These are phyloP conservation scores for Thaumetopoea pityocampa DNA, from an alignment of 1,140 invertebrate species.

Conservation along the genomic window DNA sequence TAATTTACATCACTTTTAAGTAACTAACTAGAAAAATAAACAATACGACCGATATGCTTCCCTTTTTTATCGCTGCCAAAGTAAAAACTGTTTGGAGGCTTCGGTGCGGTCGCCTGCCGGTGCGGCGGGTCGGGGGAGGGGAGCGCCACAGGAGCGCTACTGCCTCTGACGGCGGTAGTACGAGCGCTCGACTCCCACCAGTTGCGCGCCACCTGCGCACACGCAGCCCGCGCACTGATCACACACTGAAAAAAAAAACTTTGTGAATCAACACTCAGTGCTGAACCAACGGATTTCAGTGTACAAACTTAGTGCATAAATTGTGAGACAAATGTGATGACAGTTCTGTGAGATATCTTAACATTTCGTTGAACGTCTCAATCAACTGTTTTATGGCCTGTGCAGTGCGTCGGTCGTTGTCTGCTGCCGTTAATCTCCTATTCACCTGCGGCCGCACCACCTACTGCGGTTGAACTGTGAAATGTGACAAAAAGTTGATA, in stretches of 20 bases:
- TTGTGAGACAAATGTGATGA: conserved; percentile 32
- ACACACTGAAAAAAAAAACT: conserved; percentile 34
- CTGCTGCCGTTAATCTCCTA: conserved; percentile 60
- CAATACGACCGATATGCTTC: conserved; percentile 61
- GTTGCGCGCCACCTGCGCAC: conserved; percentile 51
- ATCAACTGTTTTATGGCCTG: conserved; percentile 66
- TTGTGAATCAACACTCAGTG: conserved; percentile 23
- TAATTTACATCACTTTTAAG: conserved; percentile 68
- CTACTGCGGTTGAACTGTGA: conserved; percentile 62
- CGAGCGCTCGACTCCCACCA: conserved; percentile 59
- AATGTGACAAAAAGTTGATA: conserved; percentile 73
- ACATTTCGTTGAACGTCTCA: conserved; percentile 36
- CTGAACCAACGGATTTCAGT: conserved; percentile 60
- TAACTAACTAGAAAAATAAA: conserved; percentile 73
- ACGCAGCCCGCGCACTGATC: conserved; percentile 42
- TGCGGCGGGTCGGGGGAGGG: conserved; percentile 24
- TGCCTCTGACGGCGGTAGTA: conserved; percentile 66
- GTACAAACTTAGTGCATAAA: conserved; percentile 38
- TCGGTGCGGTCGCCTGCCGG: conserved; percentile 28
- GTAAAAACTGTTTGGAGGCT: conserved; percentile 65
- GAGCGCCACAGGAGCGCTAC: conserved; percentile 62
- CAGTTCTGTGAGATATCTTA: conserved; percentile 34
- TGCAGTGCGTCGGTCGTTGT: conserved; percentile 64
- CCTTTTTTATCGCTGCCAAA: conserved; percentile 68
- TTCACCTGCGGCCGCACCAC: conserved; percentile 59